These are phyloP conservation scores for Nephila pilipes DNA, from an alignment of 1,140 invertebrate species.

Conservation along the genomic window DNA sequence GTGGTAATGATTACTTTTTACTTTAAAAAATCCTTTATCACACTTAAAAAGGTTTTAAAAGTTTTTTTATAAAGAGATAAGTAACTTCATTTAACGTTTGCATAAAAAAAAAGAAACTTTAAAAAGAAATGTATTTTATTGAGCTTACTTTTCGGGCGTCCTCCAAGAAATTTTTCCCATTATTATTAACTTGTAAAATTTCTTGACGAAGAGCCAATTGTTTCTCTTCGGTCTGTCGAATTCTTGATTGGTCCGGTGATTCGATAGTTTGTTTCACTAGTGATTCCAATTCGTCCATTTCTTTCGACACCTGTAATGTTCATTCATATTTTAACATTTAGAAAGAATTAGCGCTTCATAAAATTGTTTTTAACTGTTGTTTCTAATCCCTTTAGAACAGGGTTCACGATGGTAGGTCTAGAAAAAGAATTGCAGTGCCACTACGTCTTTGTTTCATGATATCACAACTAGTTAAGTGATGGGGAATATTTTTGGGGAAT, in stretches of 20 bases:
- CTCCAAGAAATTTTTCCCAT: constrained; percentile 87
- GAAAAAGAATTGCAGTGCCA: too few species aligned
- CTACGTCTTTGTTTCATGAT: too few species aligned
- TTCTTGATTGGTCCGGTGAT: constrained; percentile 79
- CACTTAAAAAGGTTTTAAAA: too few species aligned
- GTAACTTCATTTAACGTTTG: not conserved
- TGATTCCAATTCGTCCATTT: constrained; percentile 86
- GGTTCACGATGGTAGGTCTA: too few species aligned
- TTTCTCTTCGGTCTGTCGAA: constrained; percentile 84
- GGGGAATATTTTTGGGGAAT: too few species aligned
- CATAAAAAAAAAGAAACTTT: not conserved
- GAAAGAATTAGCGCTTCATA: too few species aligned
- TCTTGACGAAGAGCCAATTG: constrained; percentile 85
- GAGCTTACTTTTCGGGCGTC: constrained; percentile 84
- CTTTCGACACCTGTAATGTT: constrained; percentile 83
- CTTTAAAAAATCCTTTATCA: too few species aligned
- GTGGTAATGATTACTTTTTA: too few species aligned
- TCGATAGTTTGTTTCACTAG: constrained; percentile 83
- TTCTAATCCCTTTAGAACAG: too few species aligned
- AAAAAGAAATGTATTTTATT: not conserved
- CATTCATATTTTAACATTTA: constrained; percentile 1
- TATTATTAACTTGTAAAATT: constrained; percentile 84
- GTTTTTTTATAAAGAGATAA: not conserved
- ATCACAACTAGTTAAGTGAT: too few species aligned
- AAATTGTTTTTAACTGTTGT: too few species aligned